Base-by-base conservation (phyloP, 2,113 vertebrate species). In the Columba livia region DNA sequence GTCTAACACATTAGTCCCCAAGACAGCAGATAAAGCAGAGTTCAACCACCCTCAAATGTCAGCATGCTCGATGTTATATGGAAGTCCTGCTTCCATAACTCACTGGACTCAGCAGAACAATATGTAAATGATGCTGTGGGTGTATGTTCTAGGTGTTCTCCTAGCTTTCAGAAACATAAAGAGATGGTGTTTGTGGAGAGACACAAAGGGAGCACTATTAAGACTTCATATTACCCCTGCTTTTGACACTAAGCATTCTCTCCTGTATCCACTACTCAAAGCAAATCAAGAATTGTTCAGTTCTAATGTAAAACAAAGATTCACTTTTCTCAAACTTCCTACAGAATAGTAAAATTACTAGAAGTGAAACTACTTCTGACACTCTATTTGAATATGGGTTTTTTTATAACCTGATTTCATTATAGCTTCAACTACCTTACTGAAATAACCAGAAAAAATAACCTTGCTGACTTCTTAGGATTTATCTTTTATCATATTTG, bases 61-160 rank as follows among this genome's bases (percentile, higher is more conserved):
- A 38, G 26, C 26, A 65, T 73, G 62, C 23, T 80, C 48, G n/a
- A 29, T 20, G 8, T 32, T 88, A 20, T 4, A 72, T 9, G 5
- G 4, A 93, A 85, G 18, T 75, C 36, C 32, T 70, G 28, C 28
- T 85, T 69, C n/a, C 40, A 4, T 18, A 83, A 77, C 28, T 42
- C 44, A 38, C 8, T 31, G 40, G 21, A 83, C n/a, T 56, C 34
- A 54, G 24, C 47, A 90, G 28, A 88, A 77, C 32, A 77, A n/a
- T 0, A 80, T 0, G 0, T 32, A 47, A 73, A 50, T 0, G 1
- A 18, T 5, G 10, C 6, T 15, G 4, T 21, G 9, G 5, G 75
- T 1, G 1, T 53, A 72, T 15, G 31, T n/a, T n/a, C 31, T 50
- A 32, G 3, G 36, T 34, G 40, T 51, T 65, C 16, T 79, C n/a